Percentiles rank a stretch among this genome's conserved stretches.
Evolutionary conservation across 2,797 vertebrate genomes (phyloP).

Genomic region (Saguinus oedipus): DNA sequence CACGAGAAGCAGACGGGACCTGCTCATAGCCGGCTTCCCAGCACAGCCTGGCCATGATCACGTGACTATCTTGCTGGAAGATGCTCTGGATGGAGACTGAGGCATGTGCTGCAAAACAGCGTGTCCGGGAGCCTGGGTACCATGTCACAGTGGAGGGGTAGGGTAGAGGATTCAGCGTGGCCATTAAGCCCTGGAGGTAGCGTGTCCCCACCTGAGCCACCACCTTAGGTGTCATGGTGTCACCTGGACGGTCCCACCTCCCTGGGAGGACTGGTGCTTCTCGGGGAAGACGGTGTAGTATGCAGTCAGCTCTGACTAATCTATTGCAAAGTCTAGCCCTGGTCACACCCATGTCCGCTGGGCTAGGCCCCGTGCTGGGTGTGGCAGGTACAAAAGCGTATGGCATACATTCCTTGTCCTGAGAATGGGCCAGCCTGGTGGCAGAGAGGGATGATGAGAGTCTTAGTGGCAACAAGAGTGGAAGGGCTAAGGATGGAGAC

Average conservation of each 20-base stretch:
- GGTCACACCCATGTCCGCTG: too few relatives aligned
- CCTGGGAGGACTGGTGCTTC: fast-evolving
- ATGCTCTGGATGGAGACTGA: background rate
- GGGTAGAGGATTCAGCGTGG: too few relatives aligned
- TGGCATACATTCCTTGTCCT: background rate
- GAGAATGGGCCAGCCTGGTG: background rate
- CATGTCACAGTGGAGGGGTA: background rate
- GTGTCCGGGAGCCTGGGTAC: background rate
- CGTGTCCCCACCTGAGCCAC: background rate
- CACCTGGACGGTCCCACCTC: background rate
- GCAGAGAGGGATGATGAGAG: too few relatives aligned
- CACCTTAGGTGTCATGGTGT: background rate
- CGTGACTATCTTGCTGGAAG: background rate
- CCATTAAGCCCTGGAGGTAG: background rate
- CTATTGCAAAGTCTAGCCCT: fast-evolving
- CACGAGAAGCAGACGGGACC: constrained; percentile 21
- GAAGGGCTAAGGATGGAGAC: too few relatives aligned
- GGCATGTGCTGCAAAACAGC: fast-evolving
- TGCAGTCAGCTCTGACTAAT: too few relatives aligned
- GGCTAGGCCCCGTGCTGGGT: background rate
- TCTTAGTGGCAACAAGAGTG: too few relatives aligned
- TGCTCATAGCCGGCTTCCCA: background rate
- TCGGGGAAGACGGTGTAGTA: fast-evolving
- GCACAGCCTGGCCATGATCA: constrained; percentile 21
- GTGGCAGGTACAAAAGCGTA: too few relatives aligned